Percentiles rank a stretch among this genome's conserved stretches.
Conservation (phyloP, 2,113 vertebrate species). For the Athene noctua region DNA sequence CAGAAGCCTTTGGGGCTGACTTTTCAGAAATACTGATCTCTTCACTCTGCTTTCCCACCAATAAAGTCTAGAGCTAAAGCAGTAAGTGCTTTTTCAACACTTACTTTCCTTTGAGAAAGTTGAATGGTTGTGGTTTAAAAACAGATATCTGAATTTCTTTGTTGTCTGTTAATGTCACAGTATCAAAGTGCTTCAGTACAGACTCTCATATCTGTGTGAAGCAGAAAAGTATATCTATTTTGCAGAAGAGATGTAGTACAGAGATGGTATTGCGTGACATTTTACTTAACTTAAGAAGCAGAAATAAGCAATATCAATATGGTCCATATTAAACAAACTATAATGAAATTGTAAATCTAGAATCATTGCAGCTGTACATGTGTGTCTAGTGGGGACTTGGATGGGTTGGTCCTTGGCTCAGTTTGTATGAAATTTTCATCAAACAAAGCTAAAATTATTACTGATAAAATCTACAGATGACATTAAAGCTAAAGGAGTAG, state of each 20-base stretch:
- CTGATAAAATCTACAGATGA: not conserved
- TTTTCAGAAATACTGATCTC: not conserved
- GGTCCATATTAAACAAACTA: not conserved
- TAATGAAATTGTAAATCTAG: not conserved
- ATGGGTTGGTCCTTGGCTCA: not conserved
- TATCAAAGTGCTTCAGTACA: not conserved
- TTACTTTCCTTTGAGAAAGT: not conserved
- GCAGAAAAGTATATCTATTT: not conserved
- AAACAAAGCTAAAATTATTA: not conserved
- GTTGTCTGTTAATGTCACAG: slow-evolving; percentile 2
- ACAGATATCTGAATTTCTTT: slow-evolving; percentile 20
- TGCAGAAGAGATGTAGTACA: not conserved
- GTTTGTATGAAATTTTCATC: not conserved
- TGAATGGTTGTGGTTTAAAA: not conserved
- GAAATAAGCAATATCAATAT: not conserved
- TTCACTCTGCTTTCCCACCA: not conserved
- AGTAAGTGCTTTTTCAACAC: not conserved
- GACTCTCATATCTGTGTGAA: not conserved
- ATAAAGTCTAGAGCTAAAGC: not conserved
- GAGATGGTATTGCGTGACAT: not conserved
- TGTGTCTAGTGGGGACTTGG: not conserved
- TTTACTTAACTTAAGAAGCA: slow-evolving; percentile 32
- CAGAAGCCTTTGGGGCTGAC: not conserved
- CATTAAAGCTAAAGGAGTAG: not conserved
- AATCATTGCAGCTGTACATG: not conserved